Evolutionary conservation across 2,888 invertebrate genomes (phyloP), one percentile per base, ranked within the genome.

Genomic region (Trypoxylon attenuatum): DNA sequence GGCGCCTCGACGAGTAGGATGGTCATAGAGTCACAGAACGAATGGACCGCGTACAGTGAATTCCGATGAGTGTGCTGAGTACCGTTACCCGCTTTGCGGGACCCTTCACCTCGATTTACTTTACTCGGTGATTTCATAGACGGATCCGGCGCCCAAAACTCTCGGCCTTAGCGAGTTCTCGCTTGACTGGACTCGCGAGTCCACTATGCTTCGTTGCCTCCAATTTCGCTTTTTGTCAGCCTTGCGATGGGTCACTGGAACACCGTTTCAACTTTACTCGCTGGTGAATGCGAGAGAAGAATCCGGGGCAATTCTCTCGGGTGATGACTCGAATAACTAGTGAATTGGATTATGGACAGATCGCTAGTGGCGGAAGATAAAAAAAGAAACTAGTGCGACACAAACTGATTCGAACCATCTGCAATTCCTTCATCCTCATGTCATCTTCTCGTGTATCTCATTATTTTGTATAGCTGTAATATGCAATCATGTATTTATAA

Each of bases 41-140:
- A 81, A 82, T 85, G 82, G 80, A 83, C 79, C 82, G 79, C 78
- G n/a, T n/a, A 77, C 81, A 74, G 76, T 79, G 81, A 83, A 84
- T 85, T 85, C 84, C 83, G 78, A 85, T 79, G 84, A 83, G 81
- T 78, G 77, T 81, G 78, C 77, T 75, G 33, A 13, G 78, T 84
- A 84, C 85, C 85, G 85, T 85, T 85, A 85, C 67, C 66, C 61
- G 60, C 70, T 78, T 79, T 80, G 77, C 82, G 82, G 82, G 82
- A 82, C 78, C 79, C 78, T 80, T 80, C 79, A 75, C 76, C 79
- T 82, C 79, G 76, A 79, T 81, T 82, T 79, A 76, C 77, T 66
- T 71, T 72, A 62, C 54, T 56, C 41, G 52, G 54, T 67, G 52
- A 62, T 58, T 64, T 69, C 65, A 63, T 69, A 65, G 74, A 60